These are phyloP conservation scores for Chelonus insularis DNA, from an alignment of 1,140 invertebrate species.

Conservation along the genomic window DNA sequence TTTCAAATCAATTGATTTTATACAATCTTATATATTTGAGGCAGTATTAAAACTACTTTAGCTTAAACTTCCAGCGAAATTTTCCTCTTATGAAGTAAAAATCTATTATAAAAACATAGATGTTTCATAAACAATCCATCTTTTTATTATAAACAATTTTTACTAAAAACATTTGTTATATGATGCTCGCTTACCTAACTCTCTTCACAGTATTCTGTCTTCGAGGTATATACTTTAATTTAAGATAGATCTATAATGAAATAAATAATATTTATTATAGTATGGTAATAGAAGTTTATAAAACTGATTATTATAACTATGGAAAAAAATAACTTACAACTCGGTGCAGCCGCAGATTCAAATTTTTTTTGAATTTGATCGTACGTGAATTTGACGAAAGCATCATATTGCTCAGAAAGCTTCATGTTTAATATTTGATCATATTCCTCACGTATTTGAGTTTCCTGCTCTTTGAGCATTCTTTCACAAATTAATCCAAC, in stretches of 20 bases:
- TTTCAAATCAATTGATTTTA: neutral
- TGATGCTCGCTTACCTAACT: conserved; percentile 49
- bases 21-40: neutral
- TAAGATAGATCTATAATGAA: conserved; percentile 53
- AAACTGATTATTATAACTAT: neutral
- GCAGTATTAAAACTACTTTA: no score
- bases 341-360: conserved; percentile 67
- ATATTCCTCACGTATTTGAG: conserved; percentile 89
- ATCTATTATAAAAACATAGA: no score
- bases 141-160: no score
- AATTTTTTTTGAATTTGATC: conserved; percentile 93
- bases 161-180: neutral
- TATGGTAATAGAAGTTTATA: neutral
- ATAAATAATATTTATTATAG: conserved; percentile 21
- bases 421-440: conserved; percentile 88
- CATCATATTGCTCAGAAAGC: conserved; percentile 95
- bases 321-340: conserved; percentile 63
- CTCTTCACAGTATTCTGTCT: conserved; percentile 51
- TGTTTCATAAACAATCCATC: no score
- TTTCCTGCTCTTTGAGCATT: conserved; percentile 91
- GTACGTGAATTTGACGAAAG: conserved; percentile 96
- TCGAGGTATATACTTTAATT: conserved; percentile 48
- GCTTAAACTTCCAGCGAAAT: no score
- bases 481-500: conserved; percentile 94
- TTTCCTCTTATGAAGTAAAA: no score